A percentile compares a stretch with the other conserved stretches of the same genome.
Conservation (phyloP, 2,797 vertebrate genomes). For the Buceros bicornis region DNA sequence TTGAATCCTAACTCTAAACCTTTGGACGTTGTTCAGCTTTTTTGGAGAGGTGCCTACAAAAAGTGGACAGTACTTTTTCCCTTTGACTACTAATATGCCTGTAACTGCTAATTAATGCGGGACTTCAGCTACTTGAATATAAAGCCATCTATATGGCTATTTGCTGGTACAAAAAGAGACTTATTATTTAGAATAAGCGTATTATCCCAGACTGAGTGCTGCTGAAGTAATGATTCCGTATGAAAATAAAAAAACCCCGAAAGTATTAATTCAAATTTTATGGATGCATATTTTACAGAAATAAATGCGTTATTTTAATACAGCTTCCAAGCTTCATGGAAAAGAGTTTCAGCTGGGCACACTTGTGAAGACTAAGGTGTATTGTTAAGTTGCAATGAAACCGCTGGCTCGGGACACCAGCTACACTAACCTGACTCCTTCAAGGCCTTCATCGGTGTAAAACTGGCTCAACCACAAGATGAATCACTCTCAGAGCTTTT, state of each 20-base stretch:
- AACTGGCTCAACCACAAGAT: neutral
- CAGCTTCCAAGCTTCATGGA: neutral
- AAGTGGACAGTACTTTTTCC: neutral
- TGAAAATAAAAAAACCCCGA: neutral
- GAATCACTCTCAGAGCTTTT: neutral
- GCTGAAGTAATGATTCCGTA: neutral
- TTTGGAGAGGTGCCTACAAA: neutral
- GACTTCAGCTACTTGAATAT: neutral
- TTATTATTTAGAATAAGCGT: neutral
- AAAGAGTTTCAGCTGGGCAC: neutral
- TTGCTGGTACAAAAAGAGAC: neutral
- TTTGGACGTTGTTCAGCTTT: neutral
- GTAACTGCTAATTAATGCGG: neutral
- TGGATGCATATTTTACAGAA: neutral
- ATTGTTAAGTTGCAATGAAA: neutral
- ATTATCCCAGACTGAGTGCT: neutral
- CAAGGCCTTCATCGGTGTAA: neutral
- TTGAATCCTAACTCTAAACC: neutral
- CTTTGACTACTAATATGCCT: neutral
- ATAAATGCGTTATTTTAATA: neutral
- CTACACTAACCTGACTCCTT: neutral
- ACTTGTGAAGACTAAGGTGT: neutral
- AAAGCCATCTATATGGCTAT: neutral
- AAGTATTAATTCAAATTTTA: neutral
- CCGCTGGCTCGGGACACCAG: accelerated